Percentiles rank a stretch among this genome's conserved stretches.
Evolutionary conservation across 1,140 invertebrate genomes (phyloP).

Genomic region (Apis dorsata): DNA sequence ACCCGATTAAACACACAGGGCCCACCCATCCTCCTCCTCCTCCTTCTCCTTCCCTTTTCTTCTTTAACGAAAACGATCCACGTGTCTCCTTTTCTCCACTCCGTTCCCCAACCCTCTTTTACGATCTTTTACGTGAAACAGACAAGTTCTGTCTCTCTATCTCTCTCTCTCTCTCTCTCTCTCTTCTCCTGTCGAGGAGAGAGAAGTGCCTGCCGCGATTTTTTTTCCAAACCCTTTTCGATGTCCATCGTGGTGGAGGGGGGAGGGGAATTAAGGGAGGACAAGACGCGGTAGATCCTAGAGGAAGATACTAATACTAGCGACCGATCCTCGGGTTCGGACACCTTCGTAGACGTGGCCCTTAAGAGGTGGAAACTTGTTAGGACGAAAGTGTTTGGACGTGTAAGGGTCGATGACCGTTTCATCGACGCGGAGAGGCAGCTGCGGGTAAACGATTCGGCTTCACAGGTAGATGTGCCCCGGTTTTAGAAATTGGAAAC

Average conservation of each 20-base stretch:
- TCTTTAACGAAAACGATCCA: too few species aligned
- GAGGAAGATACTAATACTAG: background rate
- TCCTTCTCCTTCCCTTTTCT: background rate
- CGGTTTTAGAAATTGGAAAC: constrained; percentile 49
- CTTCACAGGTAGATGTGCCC: constrained; percentile 32
- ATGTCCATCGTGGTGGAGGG: background rate
- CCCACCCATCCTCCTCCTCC: constrained; percentile 25
- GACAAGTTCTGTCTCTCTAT: background rate
- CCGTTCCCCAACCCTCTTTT: constrained; percentile 3
- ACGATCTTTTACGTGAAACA: constrained; percentile 12
- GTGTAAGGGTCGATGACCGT: constrained; percentile 54
- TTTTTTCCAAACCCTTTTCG: background rate
- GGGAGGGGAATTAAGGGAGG: background rate
- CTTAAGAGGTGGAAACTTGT: constrained; percentile 48
- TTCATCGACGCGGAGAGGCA: constrained; percentile 55
- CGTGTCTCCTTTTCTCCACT: too few species aligned
- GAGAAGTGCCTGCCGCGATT: constrained; percentile 30
- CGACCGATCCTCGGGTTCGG: background rate
- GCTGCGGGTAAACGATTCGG: constrained; percentile 53
- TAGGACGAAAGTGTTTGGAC: constrained; percentile 45
- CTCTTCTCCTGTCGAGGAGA: background rate
- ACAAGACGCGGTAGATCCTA: background rate
- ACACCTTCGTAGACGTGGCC: constrained; percentile 50
- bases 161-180: background rate
- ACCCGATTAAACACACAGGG: constrained; percentile 14